These are phyloP conservation scores for Antheraea pernyi DNA, from an alignment of 1,140 invertebrate genomes.

Conservation along the genomic window DNA sequence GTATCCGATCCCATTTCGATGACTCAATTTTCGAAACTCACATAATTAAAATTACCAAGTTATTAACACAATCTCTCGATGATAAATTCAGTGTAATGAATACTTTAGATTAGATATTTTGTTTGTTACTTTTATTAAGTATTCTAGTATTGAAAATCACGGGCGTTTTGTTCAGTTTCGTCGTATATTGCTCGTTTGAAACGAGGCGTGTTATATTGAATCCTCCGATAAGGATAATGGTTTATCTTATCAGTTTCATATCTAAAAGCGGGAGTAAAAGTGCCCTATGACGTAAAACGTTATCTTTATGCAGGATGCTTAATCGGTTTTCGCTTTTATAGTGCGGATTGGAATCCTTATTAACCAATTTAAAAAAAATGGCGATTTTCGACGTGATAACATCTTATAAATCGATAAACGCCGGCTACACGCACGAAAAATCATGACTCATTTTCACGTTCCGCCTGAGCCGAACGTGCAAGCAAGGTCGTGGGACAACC, in stretches of 20 bases:
- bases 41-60: neutral
- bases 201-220: neutral
- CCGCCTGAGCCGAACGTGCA: too few species aligned
- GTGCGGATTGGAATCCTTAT: neutral
- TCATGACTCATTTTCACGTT: too few species aligned
- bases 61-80: neutral
- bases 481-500: too few species aligned
- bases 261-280: neutral
- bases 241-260: neutral
- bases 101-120: too few species aligned
- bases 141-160: neutral
- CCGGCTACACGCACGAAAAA: too few species aligned
- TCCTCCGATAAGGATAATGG: neutral
- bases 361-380: too few species aligned
- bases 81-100: too few species aligned
- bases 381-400: too few species aligned
- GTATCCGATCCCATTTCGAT: neutral
- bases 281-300: neutral
- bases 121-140: too few species aligned
- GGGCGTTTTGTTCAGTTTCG: neutral
- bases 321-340: neutral
- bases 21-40: neutral
- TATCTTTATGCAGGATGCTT: neutral
- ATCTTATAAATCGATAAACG: too few species aligned
- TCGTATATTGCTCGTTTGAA: neutral